Conservation (phyloP, 2,113 vertebrate genomes). For the Isurus oxyrinchus region DNA sequence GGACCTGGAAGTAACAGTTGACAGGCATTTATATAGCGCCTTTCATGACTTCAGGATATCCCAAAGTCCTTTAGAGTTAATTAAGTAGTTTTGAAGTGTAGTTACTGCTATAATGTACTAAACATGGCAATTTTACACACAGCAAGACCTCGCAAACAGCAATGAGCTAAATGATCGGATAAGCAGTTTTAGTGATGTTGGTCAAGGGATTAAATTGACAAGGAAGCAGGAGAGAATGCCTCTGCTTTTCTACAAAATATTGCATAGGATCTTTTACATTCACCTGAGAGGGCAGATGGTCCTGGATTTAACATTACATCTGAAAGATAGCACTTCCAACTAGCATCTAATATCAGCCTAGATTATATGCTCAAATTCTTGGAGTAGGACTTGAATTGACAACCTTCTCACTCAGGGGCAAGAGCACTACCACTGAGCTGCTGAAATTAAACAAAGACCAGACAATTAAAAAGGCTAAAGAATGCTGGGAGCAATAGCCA, state of each 20-base stretch:
- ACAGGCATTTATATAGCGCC: not conserved
- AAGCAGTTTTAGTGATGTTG: not conserved
- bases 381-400: not conserved
- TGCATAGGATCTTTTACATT: not conserved
- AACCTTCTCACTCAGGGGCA: not conserved
- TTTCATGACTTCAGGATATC: not conserved
- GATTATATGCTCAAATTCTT: not conserved
- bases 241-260: not conserved
- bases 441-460: not conserved
- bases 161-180: not conserved
- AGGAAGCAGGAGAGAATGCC: not conserved
- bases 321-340: not conserved
- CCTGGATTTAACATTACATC: not conserved
- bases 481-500: not conserved
- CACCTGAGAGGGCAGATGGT: not conserved
- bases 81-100: not conserved
- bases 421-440: not conserved
- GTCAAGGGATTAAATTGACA: not conserved
- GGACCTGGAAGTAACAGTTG: not conserved
- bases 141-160: not conserved
- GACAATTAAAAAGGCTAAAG: not conserved
- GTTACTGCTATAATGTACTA: not conserved
- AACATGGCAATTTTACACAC: not conserved
- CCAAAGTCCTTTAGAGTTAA: not conserved
- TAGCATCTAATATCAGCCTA: not conserved